Evolutionary conservation across 2,797 vertebrate species (phyloP), one percentile per base, ranked within the genome.

Genomic region (Knipowitschia caucasica): DNA sequence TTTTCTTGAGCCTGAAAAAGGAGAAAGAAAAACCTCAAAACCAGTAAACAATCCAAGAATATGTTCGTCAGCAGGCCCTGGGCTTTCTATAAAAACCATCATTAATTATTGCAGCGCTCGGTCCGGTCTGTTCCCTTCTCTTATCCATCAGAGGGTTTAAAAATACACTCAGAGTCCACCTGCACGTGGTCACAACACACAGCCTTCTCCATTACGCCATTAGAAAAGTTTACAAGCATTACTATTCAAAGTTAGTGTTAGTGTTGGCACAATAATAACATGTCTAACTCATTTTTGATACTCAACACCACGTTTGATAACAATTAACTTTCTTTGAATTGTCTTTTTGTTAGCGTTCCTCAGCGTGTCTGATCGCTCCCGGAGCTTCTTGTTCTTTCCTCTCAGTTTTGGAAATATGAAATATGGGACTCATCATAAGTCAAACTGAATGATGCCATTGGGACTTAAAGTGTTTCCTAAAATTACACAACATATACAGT

Each of bases 1-100:
- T 95, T 94, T 85, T 96, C 92, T 69, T 91, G 64, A 42, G 71
- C 89, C 96, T 98, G 71, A 14, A 26, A 30, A 27, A 57, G 33
- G 57, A 23, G 6, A 18, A 11, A 44, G 4, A 53, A 7, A 40
- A 18, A 61, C 14, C 33, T 14, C 27, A 12, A 60, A 52, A 45
- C 9, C 39, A 33, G 15, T 1, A 7, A 9, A 61, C 7, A 64
- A 55, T 25, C 40, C 50, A 24, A 2, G 17, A 36, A 27, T 29
- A 39, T 56, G 53, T 51, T 39, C 43, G 54, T 38, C 36, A 40
- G 53, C 25, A 24, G 12, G 40, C 54, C 45, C 62, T 59, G 55
- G 58, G 68, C 78, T 70, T 72, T 82, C 59, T 71, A 71, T 80
- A 86, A 81, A 86, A 88, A 69, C 66, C 52, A 53, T 75, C 78